Evolutionary conservation across 2,797 vertebrate genomes (phyloP), one percentile per base, ranked within the genome.

Genomic region (Acanthurus lineatus): DNA sequence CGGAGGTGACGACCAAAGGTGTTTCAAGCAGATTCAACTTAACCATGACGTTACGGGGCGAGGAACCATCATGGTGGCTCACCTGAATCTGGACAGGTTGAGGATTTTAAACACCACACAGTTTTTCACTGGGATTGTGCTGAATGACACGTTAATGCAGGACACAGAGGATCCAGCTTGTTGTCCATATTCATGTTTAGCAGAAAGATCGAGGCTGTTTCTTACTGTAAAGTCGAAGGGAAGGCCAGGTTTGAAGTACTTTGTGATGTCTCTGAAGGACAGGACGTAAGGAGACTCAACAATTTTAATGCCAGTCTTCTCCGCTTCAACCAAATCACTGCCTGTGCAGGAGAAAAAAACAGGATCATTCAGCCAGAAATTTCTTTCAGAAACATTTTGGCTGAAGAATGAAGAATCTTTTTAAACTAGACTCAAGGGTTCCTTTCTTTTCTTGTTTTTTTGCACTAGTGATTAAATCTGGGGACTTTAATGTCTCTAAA

Each of bases 151-250:
- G 9, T 16, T 8, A 63, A 57, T 1, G 32, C 11, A 47, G 32
- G 8, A 51, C 9, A 17, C 35, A 12, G 11, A 57, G 17, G 11
- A 69, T 45, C 25, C 28, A 64, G 22, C 25, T 38, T 3, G 20
- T 22, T 49, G 17, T 40, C 9, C 12, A 53, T 9, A 19, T 72
- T 1, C 3, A 35, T 32, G 22, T 49, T 48, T 15, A 45, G 48
- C 0, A 19, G n/a, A 45, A 0, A 11, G n/a, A 45, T 49, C 1
- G 12, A 44, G 0, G 20, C 10, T 0, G 12, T 19, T 48, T 14
- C 85, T 92, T 92, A 96, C 96, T 77, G 75, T 92, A 20, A 96
- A 25, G 64, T 92, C 91, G 10, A 95, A 93, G 0, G 96, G 95
- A 56, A 95, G 42, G 28, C 93, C 94, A 0, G 92, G 91, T 73